A percentile compares a stretch with the other conserved stretches of the same genome.
Conservation (phyloP, 2,888 invertebrate genomes). For the Stegophylla sp. region DNA sequence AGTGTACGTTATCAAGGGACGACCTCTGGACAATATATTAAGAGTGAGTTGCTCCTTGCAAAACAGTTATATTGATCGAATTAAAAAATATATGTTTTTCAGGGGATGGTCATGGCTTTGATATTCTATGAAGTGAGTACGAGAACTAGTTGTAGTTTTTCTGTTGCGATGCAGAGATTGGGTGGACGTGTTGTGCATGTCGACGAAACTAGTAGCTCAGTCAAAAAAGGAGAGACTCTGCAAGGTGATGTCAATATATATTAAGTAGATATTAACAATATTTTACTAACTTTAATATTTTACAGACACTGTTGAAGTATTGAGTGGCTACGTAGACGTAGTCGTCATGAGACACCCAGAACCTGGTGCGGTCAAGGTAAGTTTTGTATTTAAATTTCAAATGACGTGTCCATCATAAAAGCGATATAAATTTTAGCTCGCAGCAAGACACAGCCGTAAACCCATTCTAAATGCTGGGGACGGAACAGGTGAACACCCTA, state of each 20-base stretch:
- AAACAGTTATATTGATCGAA: not conserved
- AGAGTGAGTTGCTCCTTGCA: conserved; percentile 66
- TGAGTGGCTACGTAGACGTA: conserved; percentile 93
- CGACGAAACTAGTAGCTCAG: conserved; percentile 89
- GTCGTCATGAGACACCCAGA: conserved; percentile 93
- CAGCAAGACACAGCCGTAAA: conserved; percentile 81
- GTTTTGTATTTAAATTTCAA: conserved; percentile 63
- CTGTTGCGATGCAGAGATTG: conserved; percentile 94
- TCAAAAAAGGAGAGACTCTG: conserved; percentile 94
- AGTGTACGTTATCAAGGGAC: conserved; percentile 81
- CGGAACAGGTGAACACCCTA: conserved; percentile 96
- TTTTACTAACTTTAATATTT: conserved; percentile 28
- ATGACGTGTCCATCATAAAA: conserved; percentile 24
- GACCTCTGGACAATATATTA: conserved; percentile 83
- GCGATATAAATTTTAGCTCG: conserved; percentile 70
- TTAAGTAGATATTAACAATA: not conserved
- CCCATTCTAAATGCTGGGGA: conserved; percentile 98
- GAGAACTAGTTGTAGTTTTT: conserved; percentile 93
- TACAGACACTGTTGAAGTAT: conserved; percentile 77
- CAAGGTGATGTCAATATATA: conserved; percentile 69
- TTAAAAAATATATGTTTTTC: too few species aligned
- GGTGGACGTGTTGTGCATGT: conserved; percentile 92
- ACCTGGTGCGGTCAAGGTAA: conserved; percentile 86
- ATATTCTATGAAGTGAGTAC: conserved; percentile 99
- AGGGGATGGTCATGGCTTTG: conserved; percentile 93